Evolutionary conservation across 2,888 invertebrate genomes (phyloP).

Genomic region (Athalia circularis): DNA sequence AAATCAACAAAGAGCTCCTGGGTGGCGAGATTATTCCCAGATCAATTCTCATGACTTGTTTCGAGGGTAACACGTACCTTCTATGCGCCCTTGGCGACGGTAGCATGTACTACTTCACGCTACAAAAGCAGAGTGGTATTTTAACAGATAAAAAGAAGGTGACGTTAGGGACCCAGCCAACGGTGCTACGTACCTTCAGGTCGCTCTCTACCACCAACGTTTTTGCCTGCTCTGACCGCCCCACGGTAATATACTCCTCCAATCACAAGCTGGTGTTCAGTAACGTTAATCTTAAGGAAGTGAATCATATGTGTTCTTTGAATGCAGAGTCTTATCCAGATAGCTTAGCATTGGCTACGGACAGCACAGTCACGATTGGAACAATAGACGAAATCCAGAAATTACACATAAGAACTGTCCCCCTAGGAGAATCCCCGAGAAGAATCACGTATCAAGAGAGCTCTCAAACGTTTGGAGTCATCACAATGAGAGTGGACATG

Average conservation of each 20-base stretch:
- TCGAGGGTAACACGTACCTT: slow-evolving; percentile 93
- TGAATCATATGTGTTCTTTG: slow-evolving; percentile 98
- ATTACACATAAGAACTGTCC: slow-evolving; percentile 96
- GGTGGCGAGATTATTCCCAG: slow-evolving; percentile 98
- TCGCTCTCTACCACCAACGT: slow-evolving; percentile 95
- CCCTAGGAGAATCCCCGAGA: slow-evolving; percentile 94
- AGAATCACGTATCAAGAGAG: slow-evolving; percentile 96
- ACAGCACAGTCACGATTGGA: slow-evolving; percentile 93
- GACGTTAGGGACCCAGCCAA: slow-evolving; percentile 97
- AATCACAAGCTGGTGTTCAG: slow-evolving; percentile 98
- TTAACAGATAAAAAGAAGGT: slow-evolving; percentile 95
- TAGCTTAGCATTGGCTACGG: slow-evolving; percentile 91
- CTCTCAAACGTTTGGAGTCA: slow-evolving; percentile 95
- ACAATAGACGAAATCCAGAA: slow-evolving; percentile 99
- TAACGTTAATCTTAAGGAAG: slow-evolving; percentile 96
- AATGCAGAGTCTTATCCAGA: slow-evolving; percentile 97
- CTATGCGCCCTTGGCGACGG: slow-evolving; percentile 98
- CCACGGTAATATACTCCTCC: slow-evolving; percentile 99
- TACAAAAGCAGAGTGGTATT: slow-evolving; percentile 85
- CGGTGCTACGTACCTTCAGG: slow-evolving; percentile 92
- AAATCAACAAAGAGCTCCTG: slow-evolving; percentile 90
- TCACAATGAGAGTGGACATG: slow-evolving; percentile 92
- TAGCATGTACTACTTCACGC: slow-evolving; percentile 95
- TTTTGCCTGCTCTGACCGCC: slow-evolving; percentile 98
- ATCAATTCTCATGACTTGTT: slow-evolving; percentile 94